Percentiles rank a stretch among this genome's conserved stretches.
These are phyloP conservation scores for Gallinago media DNA, from an alignment of 2,113 vertebrate species.

Conservation along the genomic window DNA sequence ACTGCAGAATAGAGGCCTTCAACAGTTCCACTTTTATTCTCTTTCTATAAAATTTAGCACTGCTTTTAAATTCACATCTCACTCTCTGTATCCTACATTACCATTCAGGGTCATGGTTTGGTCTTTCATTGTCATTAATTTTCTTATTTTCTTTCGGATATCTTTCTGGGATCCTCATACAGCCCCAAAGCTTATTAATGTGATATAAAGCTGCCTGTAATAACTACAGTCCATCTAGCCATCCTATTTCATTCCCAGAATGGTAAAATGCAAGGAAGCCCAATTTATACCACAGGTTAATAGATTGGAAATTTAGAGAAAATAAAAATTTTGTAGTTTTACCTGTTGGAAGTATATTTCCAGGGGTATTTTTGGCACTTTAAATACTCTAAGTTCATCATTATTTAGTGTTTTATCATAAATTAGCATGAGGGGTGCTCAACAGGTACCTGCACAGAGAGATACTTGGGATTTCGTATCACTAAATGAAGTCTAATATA, in stretches of 20 bases:
- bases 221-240: background rate
- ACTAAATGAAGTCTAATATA: background rate
- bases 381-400: background rate
- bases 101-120: background rate
- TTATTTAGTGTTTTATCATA: background rate
- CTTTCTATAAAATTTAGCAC: background rate
- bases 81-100: background rate
- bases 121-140: background rate
- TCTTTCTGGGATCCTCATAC: background rate
- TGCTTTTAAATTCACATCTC: background rate
- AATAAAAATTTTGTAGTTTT: background rate
- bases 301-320: background rate
- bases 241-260: background rate
- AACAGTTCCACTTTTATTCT: background rate
- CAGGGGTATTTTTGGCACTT: background rate
- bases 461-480: background rate
- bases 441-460: background rate
- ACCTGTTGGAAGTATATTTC: background rate
- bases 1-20: background rate
- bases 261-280: background rate
- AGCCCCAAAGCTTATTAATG: background rate
- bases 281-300: background rate
- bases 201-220: background rate
- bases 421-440: background rate
- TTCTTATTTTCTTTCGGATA: background rate